Evolutionary conservation across 2,888 invertebrate genomes (phyloP).

Genomic region (Caenorhabditis drosophilae): DNA sequence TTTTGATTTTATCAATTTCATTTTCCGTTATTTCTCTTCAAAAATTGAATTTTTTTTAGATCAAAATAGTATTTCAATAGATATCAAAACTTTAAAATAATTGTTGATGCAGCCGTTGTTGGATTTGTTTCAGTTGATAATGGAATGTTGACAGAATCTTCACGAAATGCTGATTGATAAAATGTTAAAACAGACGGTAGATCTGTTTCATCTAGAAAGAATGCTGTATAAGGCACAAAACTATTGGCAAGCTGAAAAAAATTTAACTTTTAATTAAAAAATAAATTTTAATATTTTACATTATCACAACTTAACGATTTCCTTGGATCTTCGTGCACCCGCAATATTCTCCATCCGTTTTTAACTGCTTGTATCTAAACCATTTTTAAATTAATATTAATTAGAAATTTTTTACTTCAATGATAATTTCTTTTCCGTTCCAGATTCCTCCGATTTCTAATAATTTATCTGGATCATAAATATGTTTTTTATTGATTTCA

Average conservation of each 20-base stretch:
- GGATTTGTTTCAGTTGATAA: neutral
- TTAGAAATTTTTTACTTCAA: too few relatives aligned
- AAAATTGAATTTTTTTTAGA: neutral
- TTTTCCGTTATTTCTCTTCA: neutral
- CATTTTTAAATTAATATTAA: too few relatives aligned
- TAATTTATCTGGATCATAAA: conserved; percentile 4
- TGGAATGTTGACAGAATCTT: neutral
- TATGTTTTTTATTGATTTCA: conserved; percentile 7
- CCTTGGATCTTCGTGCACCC: conserved; percentile 18
- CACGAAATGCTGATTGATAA: too few relatives aligned
- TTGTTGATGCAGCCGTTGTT: too few relatives aligned
- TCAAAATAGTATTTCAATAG: neutral
- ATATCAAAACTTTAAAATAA: too few relatives aligned
- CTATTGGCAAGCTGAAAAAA: conserved; percentile 12
- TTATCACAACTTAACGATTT: conserved; percentile 7
- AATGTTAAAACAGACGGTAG: neutral
- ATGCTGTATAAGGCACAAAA: conserved; percentile 5
- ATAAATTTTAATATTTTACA: conserved; percentile 3
- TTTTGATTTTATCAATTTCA: neutral
- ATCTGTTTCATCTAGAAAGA: conserved; percentile 9
- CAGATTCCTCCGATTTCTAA: neutral
- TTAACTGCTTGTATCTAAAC: conserved; percentile 3
- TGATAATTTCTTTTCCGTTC: conserved; percentile 11
- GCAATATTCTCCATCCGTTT: conserved; percentile 15
- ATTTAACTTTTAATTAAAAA: neutral